Percentiles rank a stretch among this genome's conserved stretches.
Evolutionary conservation across 2,113 vertebrate species (phyloP).

Genomic region (Sander vitreus): DNA sequence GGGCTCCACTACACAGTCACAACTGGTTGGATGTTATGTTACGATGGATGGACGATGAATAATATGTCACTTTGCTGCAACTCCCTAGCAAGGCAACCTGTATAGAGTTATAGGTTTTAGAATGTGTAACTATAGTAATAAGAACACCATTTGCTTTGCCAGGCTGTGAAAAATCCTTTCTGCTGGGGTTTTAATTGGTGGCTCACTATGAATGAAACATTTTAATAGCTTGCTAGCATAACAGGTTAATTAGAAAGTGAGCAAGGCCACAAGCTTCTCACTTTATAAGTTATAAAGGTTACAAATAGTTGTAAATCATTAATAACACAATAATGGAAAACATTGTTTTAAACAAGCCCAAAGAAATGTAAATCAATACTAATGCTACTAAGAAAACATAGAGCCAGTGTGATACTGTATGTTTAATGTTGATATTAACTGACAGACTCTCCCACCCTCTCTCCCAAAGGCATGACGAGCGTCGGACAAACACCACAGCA

Average conservation of each 20-base stretch:
- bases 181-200: background rate
- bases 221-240: background rate
- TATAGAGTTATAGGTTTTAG: background rate
- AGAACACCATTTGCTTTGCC: background rate
- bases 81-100: background rate
- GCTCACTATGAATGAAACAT: background rate
- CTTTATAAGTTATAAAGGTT: background rate
- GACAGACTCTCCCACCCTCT: background rate
- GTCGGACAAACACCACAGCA: background rate
- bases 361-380: background rate
- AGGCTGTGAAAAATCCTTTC: background rate
- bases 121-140: background rate
- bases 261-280: background rate
- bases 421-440: background rate
- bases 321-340: background rate
- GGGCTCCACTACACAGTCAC: slow-evolving; percentile 21
- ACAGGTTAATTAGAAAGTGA: background rate
- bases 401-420: background rate
- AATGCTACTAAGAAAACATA: background rate
- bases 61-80: background rate
- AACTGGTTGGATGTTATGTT: background rate
- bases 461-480: background rate
- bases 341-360: background rate
- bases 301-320: background rate
- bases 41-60: background rate